Evolutionary conservation across 2,888 invertebrate species (phyloP), one percentile per base, ranked within the genome.

Genomic region (Octodonta nipae): DNA sequence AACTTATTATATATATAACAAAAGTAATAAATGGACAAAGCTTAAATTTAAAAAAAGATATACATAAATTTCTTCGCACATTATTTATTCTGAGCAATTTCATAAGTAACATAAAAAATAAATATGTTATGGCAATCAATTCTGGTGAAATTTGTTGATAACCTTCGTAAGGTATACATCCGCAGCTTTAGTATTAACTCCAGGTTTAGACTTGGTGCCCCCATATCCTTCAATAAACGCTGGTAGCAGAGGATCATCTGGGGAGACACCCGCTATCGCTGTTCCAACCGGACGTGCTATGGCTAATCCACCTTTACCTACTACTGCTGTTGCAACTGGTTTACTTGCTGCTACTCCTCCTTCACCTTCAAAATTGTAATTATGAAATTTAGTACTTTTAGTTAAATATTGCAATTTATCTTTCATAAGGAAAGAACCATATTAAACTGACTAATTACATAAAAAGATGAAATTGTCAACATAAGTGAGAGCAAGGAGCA

Each of bases 331-430:
- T 0, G 71, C 83, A 26, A 72, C 60, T 0, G 82, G 82, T 42
- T 78, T 73, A 4, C 80, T 73, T 0, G 78, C 72, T 13, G 83
- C 83, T 3, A 81, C 64, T 1, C 83, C 83, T 4, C 74, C 73
- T 29, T 69, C 69, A 42, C 78, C 80, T 78, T 50, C 5, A 59
- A 56, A 37, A 17, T 10, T 10, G 22, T 2, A 22, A 22, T n/a
- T n/a, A n/a, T n/a, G n/a, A n/a, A n/a, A n/a, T n/a, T n/a, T n/a
- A n/a, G n/a, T n/a, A n/a, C n/a, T n/a, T n/a, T n/a, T n/a, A n/a
- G n/a, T n/a, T n/a, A n/a, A n/a, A n/a, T n/a, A n/a, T n/a, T n/a
- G n/a, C n/a, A n/a, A n/a, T n/a, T n/a, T n/a, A n/a, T n/a, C n/a
- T n/a, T n/a, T n/a, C n/a, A n/a, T n/a, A n/a, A n/a, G n/a, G n/a